Conservation (phyloP, 2,888 invertebrate genomes). For the Nomada ferruginata region DNA sequence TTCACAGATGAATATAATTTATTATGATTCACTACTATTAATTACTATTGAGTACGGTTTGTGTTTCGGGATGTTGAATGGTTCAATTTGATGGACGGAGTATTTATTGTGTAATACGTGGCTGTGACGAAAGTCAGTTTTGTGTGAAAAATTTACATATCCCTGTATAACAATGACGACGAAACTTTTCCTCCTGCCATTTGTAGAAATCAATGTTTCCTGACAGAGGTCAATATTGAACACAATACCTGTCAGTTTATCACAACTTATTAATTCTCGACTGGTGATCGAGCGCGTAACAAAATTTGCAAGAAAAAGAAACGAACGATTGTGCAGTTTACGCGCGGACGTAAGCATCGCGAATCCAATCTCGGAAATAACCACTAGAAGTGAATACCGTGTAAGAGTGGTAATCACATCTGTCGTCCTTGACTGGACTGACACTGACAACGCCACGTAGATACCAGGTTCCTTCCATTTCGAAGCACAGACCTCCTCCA, state of each 20-base stretch:
- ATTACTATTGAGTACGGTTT: too few relatives aligned
- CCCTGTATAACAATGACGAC: too few relatives aligned
- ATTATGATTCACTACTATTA: too few relatives aligned
- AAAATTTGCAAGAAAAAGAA: constrained; percentile 7
- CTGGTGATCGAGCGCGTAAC: constrained; percentile 2
- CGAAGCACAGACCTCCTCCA: constrained; percentile 71
- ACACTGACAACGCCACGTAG: constrained; percentile 74
- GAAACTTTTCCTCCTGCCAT: not conserved
- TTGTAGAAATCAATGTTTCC: not conserved
- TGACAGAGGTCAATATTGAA: not conserved
- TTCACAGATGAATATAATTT: not conserved
- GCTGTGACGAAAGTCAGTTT: too few relatives aligned
- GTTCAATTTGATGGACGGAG: too few relatives aligned
- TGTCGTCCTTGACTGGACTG: constrained; percentile 57
- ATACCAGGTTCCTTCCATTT: constrained; percentile 66
- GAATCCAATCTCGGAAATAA: constrained; percentile 71
- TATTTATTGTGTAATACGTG: too few relatives aligned
- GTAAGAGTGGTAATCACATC: constrained; percentile 69
- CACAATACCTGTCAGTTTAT: too few relatives aligned
- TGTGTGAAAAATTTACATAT: too few relatives aligned
- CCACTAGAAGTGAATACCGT: constrained; percentile 68
- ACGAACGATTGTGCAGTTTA: constrained; percentile 25
- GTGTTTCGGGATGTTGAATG: too few relatives aligned
- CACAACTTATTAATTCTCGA: not conserved
- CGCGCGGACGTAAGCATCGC: constrained; percentile 52